These are phyloP conservation scores for Hexactinellida sp. DNA, from an alignment of 37 sponge, comb jelly and placozoan species.

Conservation along the genomic window DNA sequence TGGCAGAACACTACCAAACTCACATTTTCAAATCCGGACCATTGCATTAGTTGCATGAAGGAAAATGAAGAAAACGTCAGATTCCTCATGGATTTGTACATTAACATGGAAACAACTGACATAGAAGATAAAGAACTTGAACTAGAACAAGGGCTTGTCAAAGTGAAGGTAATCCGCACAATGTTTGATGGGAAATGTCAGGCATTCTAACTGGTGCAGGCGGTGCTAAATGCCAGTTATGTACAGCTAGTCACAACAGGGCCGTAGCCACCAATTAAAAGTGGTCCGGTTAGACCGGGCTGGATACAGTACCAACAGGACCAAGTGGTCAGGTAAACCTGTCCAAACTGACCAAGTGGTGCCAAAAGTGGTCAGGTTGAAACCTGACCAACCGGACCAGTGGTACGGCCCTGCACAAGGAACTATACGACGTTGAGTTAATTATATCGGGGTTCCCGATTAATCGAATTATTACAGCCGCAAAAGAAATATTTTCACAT, in stretches of 20 bases:
- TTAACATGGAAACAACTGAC: neutral
- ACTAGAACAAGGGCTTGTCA: neutral
- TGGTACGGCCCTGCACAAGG: no score
- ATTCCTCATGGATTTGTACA: neutral
- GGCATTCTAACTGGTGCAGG: no score
- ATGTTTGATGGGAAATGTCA: neutral
- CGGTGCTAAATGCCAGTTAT: neutral
- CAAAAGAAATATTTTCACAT: neutral
- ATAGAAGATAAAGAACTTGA: neutral
- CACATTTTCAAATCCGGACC: neutral
- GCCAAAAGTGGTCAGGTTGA: no score
- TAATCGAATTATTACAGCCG: neutral
- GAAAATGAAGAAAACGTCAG: neutral
- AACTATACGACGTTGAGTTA: neutral
- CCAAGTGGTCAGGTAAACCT: no score
- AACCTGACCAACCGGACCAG: no score
- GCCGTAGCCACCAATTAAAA: no score
- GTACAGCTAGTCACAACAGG: neutral
- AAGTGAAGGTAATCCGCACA: neutral
- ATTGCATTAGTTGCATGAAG: neutral
- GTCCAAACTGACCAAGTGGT: no score
- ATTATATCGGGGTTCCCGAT: neutral
- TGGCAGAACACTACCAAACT: neutral
- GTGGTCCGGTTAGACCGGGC: no score
- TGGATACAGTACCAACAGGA: no score